Evolutionary conservation across 2,797 vertebrate species (phyloP), one percentile per base, ranked within the genome.

Genomic region (Syngnathus rostellatus): DNA sequence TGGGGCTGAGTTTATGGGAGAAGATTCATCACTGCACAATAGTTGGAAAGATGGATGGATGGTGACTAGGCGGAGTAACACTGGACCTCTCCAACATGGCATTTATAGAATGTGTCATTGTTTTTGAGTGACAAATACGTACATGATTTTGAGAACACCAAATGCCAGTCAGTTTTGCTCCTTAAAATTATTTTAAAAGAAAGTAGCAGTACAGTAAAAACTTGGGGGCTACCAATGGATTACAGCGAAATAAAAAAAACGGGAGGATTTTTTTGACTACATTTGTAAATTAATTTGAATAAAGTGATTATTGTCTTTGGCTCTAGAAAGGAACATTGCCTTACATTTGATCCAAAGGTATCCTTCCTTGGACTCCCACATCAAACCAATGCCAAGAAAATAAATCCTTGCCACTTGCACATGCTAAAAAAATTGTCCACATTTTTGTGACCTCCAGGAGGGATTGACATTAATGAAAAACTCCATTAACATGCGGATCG

Each of bases 1-100:
- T 90, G 91, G 83, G 83, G 84, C 91, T 87, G 89, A 88, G 88
- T 90, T 91, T 92, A 84, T 75, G 89, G 90, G 90, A 91, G 88
- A 88, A 90, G 91, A 94, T 94, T 92, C 92, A 92, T 95, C 93
- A 93, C 68, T 54, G 58, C 12, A 41, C 65, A 83, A 43, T 79
- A 83, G 81, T 80, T 79, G 86, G 83, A 79, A 65, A 88, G 88
- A 89, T 75, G 71, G 80, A 68, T 3, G 77, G 75, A 81, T 77
- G 63, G 68, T 71, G 62, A 77, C 70, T 61, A 69, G 75, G 72
- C 64, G 41, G 60, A 66, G 67, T 41, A 23, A 21, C 19, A 54
- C 59, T 51, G 60, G 48, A 41, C 16, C 58, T 31, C 50, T 65
- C 59, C 14, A 38, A 53, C 65, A 57, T 1, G 17, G 51, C 63